Conservation (phyloP, 2,888 invertebrate species). For the Oligia latruncula region DNA sequence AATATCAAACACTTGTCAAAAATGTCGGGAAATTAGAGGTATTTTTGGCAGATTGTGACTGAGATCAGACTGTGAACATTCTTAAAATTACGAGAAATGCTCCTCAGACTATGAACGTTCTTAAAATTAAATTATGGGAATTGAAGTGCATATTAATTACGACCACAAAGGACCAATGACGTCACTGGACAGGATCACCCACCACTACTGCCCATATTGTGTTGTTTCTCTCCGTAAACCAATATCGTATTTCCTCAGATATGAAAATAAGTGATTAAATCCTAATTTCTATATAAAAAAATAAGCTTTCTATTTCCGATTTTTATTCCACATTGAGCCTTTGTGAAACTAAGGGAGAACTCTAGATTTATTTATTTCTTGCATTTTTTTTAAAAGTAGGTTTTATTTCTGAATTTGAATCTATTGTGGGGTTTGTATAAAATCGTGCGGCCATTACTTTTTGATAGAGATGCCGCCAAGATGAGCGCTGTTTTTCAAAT, state of each 20-base stretch:
- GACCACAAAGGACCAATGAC: not conserved
- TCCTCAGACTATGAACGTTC: too few species aligned
- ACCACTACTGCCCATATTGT: conserved; percentile 7
- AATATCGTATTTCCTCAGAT: conserved; percentile 28
- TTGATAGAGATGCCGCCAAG: not conserved
- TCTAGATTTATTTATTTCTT: not conserved
- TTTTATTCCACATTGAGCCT: not conserved
- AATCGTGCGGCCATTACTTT: not conserved
- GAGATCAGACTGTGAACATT: not conserved
- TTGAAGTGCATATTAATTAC: not conserved
- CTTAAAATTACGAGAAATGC: too few species aligned
- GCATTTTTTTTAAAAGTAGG: not conserved
- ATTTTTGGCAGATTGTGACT: not conserved
- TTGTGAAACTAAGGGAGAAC: conserved; percentile 2
- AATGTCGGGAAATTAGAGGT: not conserved
- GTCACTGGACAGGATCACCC: not conserved
- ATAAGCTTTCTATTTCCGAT: conserved; percentile 7
- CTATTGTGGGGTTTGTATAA: not conserved
- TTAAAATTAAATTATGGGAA: not conserved
- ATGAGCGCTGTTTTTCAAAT: not conserved
- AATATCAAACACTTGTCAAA: too few species aligned
- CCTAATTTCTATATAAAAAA: conserved; percentile 3
- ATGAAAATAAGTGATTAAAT: conserved; percentile 37
- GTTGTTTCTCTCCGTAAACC: not conserved
- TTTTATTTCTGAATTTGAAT: conserved; percentile 16